A percentile compares a stretch with the other conserved stretches of the same genome.
Evolutionary conservation across 1,140 invertebrate species (phyloP).

Genomic region (Apis florea): DNA sequence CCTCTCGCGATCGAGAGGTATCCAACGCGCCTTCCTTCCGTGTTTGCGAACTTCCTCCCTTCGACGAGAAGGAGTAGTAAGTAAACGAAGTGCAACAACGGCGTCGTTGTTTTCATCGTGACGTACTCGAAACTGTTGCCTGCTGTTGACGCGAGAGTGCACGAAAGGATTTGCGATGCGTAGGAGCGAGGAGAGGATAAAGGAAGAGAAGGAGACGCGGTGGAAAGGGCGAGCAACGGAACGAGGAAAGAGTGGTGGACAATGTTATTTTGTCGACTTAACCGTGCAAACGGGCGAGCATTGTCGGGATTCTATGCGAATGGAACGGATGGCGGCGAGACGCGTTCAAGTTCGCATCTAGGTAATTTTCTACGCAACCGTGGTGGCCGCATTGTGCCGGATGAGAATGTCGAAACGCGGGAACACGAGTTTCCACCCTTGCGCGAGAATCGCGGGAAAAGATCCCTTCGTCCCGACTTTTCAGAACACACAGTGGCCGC

Average conservation of each 20-base stretch:
- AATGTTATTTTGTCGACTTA: constrained; percentile 39
- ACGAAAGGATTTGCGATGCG: not conserved
- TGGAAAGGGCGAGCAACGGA: constrained; percentile 16
- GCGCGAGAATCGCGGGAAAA: not conserved
- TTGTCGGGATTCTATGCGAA: not conserved
- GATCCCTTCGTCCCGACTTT: not conserved
- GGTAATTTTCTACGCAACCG: constrained; percentile 36
- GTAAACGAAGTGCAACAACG: constrained; percentile 60
- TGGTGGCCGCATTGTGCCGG: constrained; percentile 35
- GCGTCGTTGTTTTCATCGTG: constrained; percentile 57
- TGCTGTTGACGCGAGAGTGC: not conserved
- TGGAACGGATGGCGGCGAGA: constrained; percentile 4
- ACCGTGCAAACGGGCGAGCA: constrained; percentile 14
- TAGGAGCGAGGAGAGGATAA: not conserved
- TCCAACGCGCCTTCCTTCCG: constrained; percentile 35
- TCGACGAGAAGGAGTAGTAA: constrained; percentile 39
- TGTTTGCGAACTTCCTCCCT: constrained; percentile 56
- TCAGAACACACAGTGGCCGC: constrained; percentile 7
- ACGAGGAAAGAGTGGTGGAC: constrained; percentile 22
- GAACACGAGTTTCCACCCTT: constrained; percentile 11
- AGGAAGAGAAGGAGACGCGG: not conserved
- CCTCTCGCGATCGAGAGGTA: not conserved
- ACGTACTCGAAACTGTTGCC: not conserved
- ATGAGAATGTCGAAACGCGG: constrained; percentile 36
- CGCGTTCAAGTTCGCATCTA: constrained; percentile 37